Evolutionary conservation across 1,140 invertebrate genomes (phyloP), one percentile per base, ranked within the genome.

Genomic region (Delia radicum): DNA sequence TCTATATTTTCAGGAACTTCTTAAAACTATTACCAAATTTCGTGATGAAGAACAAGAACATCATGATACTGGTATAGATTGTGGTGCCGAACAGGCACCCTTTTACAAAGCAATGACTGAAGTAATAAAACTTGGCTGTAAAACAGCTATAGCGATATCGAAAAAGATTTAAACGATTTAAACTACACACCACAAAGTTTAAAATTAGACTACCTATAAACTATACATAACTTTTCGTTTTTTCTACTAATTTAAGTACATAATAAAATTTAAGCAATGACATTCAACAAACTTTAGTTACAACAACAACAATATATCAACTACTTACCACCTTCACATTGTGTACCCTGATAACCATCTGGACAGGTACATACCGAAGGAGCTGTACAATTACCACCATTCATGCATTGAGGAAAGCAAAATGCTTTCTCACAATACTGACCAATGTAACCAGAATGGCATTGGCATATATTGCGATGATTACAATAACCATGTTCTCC

Each of bases 1-100:
- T n/a, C n/a, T n/a, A n/a, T n/a, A 27, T 62, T 88, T 91, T 65
- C 84, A 89, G 87, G 93, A 96, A 85, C 87, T 98, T 74, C 87
- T 98, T 78, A 90, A 94, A 79, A 93, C 93, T 0, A 95, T 99
- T 71, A 95, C 93, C 72, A 92, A 96, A 87, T 98, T 98, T 88
- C 90, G 98, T 48, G 97, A 99, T 87, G 98, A 99, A 82, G 98
- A 99, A 86, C 93, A 98, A 84, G 96, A 99, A 81, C 98, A 99
- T 88, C 96, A 99, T 86, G 98, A 99, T 83, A 96, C 93, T 1
- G 98, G 98, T 13, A 89, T 99, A 48, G 92, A 95, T 81, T 91
- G 98, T 79, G 96, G 98, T 21, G 98, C 98, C 0, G 93, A 97
- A 84, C 92, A 98, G 87, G 95, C 98, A 5, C 96, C 97, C 0